A percentile compares a stretch with the other conserved stretches of the same genome.
Evolutionary conservation across 1,140 invertebrate species (phyloP).

Genomic region (Drosophila truncata): DNA sequence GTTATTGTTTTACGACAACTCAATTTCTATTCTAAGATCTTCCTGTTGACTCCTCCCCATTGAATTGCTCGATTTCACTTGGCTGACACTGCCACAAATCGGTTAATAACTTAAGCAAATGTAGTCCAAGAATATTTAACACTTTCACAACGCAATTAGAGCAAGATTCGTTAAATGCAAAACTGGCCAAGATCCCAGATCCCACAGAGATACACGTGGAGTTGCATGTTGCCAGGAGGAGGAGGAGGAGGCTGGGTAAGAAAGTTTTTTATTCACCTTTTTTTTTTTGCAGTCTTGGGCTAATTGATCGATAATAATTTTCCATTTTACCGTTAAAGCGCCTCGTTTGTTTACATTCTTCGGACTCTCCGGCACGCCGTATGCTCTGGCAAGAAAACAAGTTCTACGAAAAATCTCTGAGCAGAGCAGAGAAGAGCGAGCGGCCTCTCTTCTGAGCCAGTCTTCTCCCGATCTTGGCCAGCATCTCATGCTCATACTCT

Average conservation of each 20-base stretch:
- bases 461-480: constrained; percentile 35
- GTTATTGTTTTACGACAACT: too few relatives aligned
- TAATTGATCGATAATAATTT: constrained; percentile 85
- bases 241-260: constrained; percentile 5
- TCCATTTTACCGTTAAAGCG: constrained; percentile 84
- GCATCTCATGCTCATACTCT: constrained; percentile 65
- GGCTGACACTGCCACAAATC: constrained; percentile 4
- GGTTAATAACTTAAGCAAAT: constrained; percentile 34
- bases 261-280: constrained; percentile 32
- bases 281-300: constrained; percentile 76
- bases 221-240: constrained; percentile 50
- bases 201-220: constrained; percentile 33
- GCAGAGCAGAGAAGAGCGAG: constrained; percentile 8
- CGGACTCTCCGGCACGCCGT: constrained; percentile 26
- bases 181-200: constrained; percentile 42
- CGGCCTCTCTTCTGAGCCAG: constrained; percentile 17
- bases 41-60: background rate
- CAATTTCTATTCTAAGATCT: too few relatives aligned
- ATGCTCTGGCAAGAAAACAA: constrained; percentile 58
- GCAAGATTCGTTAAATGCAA: constrained; percentile 56
- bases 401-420: constrained; percentile 63
- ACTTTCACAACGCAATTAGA: constrained; percentile 79
- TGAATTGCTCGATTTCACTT: constrained; percentile 35
- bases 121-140: constrained; percentile 70
- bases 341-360: constrained; percentile 83